A percentile compares a stretch with the other conserved stretches of the same genome.
phyloP scores from a whole-genome alignment of 2,113 vertebrate species.

The Melanocharis versteri region DNA sequence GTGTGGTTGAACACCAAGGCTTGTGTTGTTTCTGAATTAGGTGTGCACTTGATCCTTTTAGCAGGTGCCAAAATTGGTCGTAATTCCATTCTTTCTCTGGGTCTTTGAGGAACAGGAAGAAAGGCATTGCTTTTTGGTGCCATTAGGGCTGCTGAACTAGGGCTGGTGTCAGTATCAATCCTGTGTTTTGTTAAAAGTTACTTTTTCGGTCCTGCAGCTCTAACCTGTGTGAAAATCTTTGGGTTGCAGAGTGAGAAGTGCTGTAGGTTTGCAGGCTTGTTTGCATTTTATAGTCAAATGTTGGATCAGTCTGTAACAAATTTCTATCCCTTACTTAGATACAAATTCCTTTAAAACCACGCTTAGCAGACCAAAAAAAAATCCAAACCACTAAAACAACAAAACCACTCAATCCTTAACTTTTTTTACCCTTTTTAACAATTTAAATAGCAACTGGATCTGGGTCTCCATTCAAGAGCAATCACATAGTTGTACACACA shows the following conservation, averaged over 20 bases:
- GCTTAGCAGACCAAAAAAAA: background rate
- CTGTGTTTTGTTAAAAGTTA: background rate
- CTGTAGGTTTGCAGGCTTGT: background rate
- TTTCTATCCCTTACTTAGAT: background rate
- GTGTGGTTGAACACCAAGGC: background rate
- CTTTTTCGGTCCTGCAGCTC: background rate
- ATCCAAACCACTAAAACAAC: too few species aligned
- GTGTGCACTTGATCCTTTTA: background rate
- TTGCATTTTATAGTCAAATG: background rate
- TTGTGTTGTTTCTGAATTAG: background rate
- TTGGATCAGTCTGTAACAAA: background rate
- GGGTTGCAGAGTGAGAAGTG: background rate
- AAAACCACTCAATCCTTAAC: background rate
- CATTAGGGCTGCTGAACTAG: background rate
- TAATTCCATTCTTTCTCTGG: background rate
- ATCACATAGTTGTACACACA: rapidly evolving
- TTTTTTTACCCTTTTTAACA: background rate
- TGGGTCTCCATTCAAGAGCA: background rate
- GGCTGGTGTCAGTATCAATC: background rate
- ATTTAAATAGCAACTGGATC: background rate
- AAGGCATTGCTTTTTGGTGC: background rate
- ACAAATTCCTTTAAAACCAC: background rate
- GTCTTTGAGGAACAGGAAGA: background rate
- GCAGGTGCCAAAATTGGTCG: background rate
- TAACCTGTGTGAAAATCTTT: background rate